phyloP scores from a whole-genome alignment of 2,113 vertebrate species.

The Eonycteris spelaea region DNA sequence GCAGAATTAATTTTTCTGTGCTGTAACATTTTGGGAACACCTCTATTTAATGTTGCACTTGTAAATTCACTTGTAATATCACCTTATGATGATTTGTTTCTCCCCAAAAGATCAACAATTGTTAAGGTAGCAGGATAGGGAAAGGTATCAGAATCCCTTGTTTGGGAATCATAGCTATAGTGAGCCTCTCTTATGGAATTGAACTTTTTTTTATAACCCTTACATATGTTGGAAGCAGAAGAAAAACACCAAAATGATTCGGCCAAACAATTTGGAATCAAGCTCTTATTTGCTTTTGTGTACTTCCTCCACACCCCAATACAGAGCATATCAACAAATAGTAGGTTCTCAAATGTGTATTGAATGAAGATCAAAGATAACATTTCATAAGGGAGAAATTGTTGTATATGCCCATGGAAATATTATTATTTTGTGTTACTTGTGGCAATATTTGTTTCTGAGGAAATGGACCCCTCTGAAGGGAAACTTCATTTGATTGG shows the following conservation, averaged over 20 bases:
- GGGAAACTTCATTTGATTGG: neutral
- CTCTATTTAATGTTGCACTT: neutral
- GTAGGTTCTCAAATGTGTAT: neutral
- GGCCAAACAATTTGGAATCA: neutral
- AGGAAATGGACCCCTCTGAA: neutral
- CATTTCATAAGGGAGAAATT: neutral
- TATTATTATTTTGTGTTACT: neutral
- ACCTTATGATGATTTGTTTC: neutral
- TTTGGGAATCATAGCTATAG: neutral
- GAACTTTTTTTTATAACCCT: neutral
- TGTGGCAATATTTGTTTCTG: neutral
- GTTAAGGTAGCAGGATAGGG: neutral
- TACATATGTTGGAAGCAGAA: neutral
- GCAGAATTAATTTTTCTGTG: conserved; percentile 14
- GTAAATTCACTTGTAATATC: neutral
- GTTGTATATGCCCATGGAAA: neutral
- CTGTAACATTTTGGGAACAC: neutral
- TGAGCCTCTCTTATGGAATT: neutral
- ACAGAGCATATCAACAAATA: neutral
- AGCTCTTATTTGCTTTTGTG: neutral
- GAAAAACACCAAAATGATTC: neutral
- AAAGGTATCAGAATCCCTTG: neutral
- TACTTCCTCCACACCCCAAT: neutral
- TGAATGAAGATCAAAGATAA: neutral
- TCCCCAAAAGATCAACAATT: neutral